phyloP scores from a whole-genome alignment of 2,113 vertebrate species.

The Heterochromis multidens region DNA sequence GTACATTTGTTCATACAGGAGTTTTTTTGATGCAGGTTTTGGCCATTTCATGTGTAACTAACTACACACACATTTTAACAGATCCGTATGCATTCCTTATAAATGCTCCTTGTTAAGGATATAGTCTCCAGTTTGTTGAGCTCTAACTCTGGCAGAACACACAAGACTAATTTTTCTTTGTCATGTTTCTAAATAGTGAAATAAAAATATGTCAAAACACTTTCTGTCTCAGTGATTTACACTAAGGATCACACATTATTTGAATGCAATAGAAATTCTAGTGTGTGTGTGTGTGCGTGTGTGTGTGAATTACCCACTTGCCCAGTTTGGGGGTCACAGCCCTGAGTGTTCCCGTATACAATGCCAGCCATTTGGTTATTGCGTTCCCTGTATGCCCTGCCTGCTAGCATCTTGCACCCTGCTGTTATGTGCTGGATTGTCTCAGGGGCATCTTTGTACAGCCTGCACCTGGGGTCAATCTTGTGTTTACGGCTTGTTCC shows the following conservation, averaged over 20 bases:
- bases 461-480: no score
- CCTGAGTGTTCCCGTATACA: no score
- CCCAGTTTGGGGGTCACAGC: neutral
- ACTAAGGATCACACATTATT: neutral
- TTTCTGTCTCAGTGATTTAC: neutral
- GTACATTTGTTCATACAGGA: rapidly evolving
- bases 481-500: no score
- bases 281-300: neutral
- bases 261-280: neutral
- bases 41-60: neutral
- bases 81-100: neutral
- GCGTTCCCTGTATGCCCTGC: no score
- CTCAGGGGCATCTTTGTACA: no score
- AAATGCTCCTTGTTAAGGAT: neutral
- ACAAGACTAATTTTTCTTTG: neutral
- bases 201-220: neutral
- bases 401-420: no score
- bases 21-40: neutral
- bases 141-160: neutral
- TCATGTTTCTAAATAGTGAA: neutral
- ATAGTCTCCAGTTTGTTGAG: neutral
- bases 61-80: neutral
- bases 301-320: no score
- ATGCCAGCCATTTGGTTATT: no score
- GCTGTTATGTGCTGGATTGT: no score